These are phyloP conservation scores for Alauda arvensis DNA, from an alignment of 2,797 vertebrate species.

Conservation along the genomic window DNA sequence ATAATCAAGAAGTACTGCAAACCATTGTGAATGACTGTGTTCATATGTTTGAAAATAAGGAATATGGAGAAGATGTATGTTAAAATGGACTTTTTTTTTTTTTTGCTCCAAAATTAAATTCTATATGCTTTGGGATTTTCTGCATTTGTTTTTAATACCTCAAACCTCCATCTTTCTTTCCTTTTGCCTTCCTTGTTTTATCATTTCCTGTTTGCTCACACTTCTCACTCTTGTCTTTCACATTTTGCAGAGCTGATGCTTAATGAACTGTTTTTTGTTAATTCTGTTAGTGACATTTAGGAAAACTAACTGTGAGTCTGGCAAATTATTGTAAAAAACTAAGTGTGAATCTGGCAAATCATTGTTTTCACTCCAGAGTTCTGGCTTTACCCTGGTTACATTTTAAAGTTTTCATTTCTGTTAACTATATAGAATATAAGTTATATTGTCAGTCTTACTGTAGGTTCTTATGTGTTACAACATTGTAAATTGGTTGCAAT, in stretches of 20 bases:
- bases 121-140: not conserved
- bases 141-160: not conserved
- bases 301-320: not conserved
- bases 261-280: not conserved
- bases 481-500: not conserved
- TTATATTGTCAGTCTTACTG: not conserved
- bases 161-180: not conserved
- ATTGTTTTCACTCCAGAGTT: not conserved
- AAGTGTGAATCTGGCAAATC: not conserved
- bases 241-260: not conserved
- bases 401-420: not conserved
- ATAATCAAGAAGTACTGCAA: slow-evolving; percentile 91
- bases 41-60: slow-evolving; percentile 98
- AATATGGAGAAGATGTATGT: slow-evolving; percentile 90
- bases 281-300: not conserved
- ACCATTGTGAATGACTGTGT: slow-evolving; percentile 91
- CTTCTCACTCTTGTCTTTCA: not conserved
- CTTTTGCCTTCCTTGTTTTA: not conserved
- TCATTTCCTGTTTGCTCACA: not conserved
- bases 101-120: not conserved
- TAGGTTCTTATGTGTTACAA: not conserved
- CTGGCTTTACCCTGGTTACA: not conserved
- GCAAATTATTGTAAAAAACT: not conserved
- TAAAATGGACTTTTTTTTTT: slow-evolving; percentile 32
- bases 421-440: not conserved